phyloP scores from a whole-genome alignment of 1,140 invertebrate genomes.

The Varroa destructor region DNA sequence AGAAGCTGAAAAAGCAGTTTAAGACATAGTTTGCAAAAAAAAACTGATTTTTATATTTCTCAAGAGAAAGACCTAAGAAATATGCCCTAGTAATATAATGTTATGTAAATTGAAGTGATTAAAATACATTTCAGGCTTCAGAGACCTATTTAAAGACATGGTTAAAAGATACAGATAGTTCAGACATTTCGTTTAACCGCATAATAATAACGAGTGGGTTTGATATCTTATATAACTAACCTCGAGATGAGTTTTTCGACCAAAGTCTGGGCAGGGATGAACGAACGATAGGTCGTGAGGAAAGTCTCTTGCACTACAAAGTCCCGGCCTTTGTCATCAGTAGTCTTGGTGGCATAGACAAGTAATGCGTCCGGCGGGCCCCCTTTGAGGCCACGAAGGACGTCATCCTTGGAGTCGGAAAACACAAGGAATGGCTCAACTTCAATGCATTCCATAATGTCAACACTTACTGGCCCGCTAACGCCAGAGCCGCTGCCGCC shows the following conservation, averaged over 20 bases:
- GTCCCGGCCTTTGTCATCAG: slow-evolving; percentile 47
- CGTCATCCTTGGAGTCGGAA: slow-evolving; percentile 35
- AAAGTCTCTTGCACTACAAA: slow-evolving; percentile 93
- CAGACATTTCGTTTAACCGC: too few relatives aligned
- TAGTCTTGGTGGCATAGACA: slow-evolving; percentile 68
- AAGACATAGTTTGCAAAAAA: too few relatives aligned
- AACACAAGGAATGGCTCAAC: slow-evolving; percentile 26
- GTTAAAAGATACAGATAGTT: too few relatives aligned
- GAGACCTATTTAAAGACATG: too few relatives aligned
- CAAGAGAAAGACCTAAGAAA: too few relatives aligned
- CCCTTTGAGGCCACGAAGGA: slow-evolving; percentile 62
- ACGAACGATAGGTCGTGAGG: slow-evolving; percentile 87
- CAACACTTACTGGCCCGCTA: not conserved
- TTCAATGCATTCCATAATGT: slow-evolving; percentile 22
- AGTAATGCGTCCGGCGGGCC: slow-evolving; percentile 79
- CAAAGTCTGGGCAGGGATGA: slow-evolving; percentile 71
- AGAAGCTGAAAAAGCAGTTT: not conserved
- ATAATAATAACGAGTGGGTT: too few relatives aligned
- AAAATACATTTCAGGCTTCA: too few relatives aligned
- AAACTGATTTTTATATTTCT: too few relatives aligned
- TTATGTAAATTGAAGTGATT: too few relatives aligned
- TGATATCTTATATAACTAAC: not conserved
- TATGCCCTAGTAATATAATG: too few relatives aligned
- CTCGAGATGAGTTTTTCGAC: slow-evolving; percentile 61
- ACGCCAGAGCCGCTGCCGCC: too few relatives aligned